These are phyloP conservation scores for Crossoptilon crossoptilon DNA, from an alignment of 2,797 vertebrate species.

Conservation along the genomic window DNA sequence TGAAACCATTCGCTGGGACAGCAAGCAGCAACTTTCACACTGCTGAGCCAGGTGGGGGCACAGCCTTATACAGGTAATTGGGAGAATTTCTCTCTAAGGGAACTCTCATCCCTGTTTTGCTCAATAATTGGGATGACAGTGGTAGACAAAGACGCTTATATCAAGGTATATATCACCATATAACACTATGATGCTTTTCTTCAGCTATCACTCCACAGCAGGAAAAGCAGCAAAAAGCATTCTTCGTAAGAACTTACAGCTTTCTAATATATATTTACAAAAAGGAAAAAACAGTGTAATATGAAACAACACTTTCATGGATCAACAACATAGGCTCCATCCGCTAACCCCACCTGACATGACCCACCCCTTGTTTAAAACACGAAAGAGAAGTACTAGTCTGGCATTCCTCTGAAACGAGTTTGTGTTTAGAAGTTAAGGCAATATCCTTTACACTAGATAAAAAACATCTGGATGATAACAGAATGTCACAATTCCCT, in stretches of 20 bases:
- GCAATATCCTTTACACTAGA: conserved; percentile 16
- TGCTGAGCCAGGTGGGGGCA: neutral
- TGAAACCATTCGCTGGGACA: neutral
- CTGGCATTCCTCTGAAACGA: neutral
- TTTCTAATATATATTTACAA: neutral
- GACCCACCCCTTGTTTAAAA: neutral
- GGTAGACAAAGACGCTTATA: neutral
- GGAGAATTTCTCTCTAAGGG: neutral
- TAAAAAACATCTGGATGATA: conserved; percentile 41
- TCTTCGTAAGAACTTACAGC: neutral
- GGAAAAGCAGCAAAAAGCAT: neutral
- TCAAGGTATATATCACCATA: neutral
- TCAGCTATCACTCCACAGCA: neutral
- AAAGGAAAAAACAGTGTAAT: neutral
- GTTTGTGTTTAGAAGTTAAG: neutral
- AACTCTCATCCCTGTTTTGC: neutral
- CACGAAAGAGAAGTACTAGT: neutral
- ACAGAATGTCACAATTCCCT: conserved; percentile 43
- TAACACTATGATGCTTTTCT: neutral
- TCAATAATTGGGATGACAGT: neutral
- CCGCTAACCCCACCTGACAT: neutral
- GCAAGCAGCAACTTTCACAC: neutral
- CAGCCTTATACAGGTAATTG: neutral
- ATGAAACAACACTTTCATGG: neutral
- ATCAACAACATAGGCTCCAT: neutral